Evolutionary conservation across 2,113 vertebrate species (phyloP).

Genomic region (Laterallus jamaicensis): DNA sequence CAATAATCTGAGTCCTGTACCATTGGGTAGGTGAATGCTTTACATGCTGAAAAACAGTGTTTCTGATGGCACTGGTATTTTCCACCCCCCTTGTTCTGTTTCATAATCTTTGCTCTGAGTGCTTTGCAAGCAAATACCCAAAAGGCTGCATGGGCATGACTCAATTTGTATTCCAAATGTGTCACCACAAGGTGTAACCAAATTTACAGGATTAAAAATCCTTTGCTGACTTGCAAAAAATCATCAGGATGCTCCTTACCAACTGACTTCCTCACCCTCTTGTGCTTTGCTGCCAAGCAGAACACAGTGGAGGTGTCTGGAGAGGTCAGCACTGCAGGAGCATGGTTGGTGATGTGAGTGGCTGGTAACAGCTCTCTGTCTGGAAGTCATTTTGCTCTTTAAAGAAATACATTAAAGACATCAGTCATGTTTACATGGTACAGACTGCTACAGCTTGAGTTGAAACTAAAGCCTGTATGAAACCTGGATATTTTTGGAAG

Average conservation of each 20-base stretch:
- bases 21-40: background rate
- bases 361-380: background rate
- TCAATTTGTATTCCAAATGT: background rate
- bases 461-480: background rate
- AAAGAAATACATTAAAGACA: no score
- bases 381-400: background rate
- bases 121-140: background rate
- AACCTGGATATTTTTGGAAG: background rate
- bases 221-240: background rate
- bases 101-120: background rate
- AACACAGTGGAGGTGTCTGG: background rate
- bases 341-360: background rate
- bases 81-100: background rate
- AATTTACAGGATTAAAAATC: background rate
- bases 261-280: background rate
- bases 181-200: background rate
- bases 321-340: background rate
- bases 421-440: background rate
- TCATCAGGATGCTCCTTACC: accelerated
- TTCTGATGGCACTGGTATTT: background rate
- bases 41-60: background rate
- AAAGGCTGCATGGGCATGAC: background rate
- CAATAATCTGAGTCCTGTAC: background rate
- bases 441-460: background rate
- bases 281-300: background rate